Base-by-base conservation (phyloP, 2,888 invertebrate species). In the Cryptocephalus primarius region DNA sequence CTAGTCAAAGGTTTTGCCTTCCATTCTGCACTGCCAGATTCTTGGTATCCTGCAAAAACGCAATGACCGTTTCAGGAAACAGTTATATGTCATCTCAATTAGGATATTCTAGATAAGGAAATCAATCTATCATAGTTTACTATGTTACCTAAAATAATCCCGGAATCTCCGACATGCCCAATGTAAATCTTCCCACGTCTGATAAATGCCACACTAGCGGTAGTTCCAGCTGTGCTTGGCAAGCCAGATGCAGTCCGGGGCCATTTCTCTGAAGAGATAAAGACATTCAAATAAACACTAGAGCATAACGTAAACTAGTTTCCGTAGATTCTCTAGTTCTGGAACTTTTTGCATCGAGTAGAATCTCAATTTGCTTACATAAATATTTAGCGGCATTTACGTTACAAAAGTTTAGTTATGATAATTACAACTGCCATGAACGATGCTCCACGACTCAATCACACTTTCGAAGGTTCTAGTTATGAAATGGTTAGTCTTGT, bases 141-240 rank as follows among this genome's bases (percentile, higher is more conserved):
- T 31, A 10, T 40, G 12, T 40, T 12, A 68, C 68, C 69, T 47
- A 70, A 57, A 44, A 93, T 87, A 62, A 99, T 92, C 31, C 88
- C 92, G 0, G 96, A 96, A 72, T 97, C 97, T n/a, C 97, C 97
- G 1, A 97, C 96, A 74, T 97, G 97, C 2, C 96, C 97, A 49
- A 93, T 86, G 64, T 95, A 97, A 57, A 97, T 85, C 77, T 95
- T 95, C 34, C 91, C 88, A 55, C 87, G 80, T 48, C 92, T 79
- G 60, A 99, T 91, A 66, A 97, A 94, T 4, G 92, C 94, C 47
- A 96, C 83, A 63, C 93, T 95, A 32, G 95, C 95, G 6, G 97
- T 97, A 1, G 96, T 96, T 8, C 97, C 97, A 0, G 97, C 93
- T 0, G 97, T 99, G 65, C 95, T 95, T 4, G 93, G 88, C 57